phyloP scores from a whole-genome alignment of 2,888 invertebrate species.

The Brassicogethes aeneus region DNA sequence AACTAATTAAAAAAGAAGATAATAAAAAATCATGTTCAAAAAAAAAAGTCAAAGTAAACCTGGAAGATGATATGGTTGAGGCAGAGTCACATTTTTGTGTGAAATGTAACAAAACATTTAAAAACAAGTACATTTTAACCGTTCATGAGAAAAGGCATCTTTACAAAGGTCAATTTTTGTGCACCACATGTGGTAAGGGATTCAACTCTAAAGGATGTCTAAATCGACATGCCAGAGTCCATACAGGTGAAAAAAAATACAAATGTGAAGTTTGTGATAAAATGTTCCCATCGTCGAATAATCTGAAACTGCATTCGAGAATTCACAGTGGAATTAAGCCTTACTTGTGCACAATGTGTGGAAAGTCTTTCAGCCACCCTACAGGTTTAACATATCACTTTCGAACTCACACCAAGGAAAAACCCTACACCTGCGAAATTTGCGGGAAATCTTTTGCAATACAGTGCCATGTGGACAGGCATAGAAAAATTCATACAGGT shows the following conservation, averaged over 20 bases:
- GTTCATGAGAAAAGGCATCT: constrained; percentile 25
- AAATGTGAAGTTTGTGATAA: constrained; percentile 25
- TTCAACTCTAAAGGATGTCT: constrained; percentile 27
- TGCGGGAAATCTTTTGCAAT: constrained; percentile 30
- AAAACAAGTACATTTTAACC: constrained; percentile 27
- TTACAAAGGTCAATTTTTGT: constrained; percentile 29
- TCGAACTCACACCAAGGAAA: constrained; percentile 30
- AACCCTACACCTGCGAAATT: constrained; percentile 28
- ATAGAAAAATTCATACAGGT: constrained; percentile 31
- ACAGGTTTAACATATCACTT: constrained; percentile 28
- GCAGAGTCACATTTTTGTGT: constrained; percentile 5
- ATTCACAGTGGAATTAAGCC: constrained; percentile 27
- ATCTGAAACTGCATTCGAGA: constrained; percentile 25
- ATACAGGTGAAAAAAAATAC: constrained; percentile 28
- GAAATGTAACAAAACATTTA: constrained; percentile 28
- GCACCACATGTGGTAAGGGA: constrained; percentile 26
- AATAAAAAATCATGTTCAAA: constrained; percentile 9
- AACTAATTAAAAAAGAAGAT: constrained; percentile 8
- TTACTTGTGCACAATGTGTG: constrained; percentile 28
- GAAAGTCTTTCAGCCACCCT: constrained; percentile 26
- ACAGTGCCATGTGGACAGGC: constrained; percentile 29
- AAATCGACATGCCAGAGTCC: constrained; percentile 24
- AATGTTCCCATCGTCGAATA: constrained; percentile 25
- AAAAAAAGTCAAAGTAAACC: constrained; percentile 7
- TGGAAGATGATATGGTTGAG: constrained; percentile 7